Conservation (phyloP, 1,140 invertebrate species). For the Euwallacea fornicatus region DNA sequence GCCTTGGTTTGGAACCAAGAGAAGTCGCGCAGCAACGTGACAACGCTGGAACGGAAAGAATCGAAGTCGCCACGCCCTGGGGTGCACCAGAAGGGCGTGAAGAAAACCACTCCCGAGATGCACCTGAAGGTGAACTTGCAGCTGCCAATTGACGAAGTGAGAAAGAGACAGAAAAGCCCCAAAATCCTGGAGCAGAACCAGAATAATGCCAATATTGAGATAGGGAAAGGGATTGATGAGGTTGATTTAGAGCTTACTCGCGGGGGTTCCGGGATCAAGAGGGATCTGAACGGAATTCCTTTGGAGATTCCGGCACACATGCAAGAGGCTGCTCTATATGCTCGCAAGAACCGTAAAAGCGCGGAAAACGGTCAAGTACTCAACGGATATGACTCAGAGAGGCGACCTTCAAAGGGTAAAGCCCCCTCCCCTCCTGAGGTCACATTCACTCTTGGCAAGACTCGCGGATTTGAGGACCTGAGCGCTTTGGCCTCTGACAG, state of each 20-base stretch:
- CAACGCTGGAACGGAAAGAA: slow-evolving; percentile 48
- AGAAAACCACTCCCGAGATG: slow-evolving; percentile 43
- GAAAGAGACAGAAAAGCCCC: slow-evolving; percentile 56
- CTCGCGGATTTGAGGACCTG: slow-evolving; percentile 25
- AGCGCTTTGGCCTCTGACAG: slow-evolving; percentile 51
- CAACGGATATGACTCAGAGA: background rate
- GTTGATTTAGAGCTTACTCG: slow-evolving; percentile 52
- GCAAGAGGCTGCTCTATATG: slow-evolving; percentile 68
- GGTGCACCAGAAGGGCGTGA: slow-evolving; percentile 32
- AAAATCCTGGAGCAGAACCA: slow-evolving; percentile 51
- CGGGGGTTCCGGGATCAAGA: slow-evolving; percentile 58
- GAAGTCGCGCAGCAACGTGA: slow-evolving; percentile 50
- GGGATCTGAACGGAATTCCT: slow-evolving; percentile 62
- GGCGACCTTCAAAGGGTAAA: slow-evolving; percentile 65
- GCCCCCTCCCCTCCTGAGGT: slow-evolving; percentile 66
- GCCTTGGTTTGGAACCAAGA: slow-evolving; percentile 52
- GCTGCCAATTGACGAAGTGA: slow-evolving; percentile 58
- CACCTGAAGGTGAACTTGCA: slow-evolving; percentile 60
- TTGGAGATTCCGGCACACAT: slow-evolving; percentile 70
- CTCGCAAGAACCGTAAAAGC: slow-evolving; percentile 66
- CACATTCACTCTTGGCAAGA: slow-evolving; percentile 34
- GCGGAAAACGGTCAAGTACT: background rate
- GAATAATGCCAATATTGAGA: slow-evolving; percentile 54
- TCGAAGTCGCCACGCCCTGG: slow-evolving; percentile 45
- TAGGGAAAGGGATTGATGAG: slow-evolving; percentile 56